Percentiles rank a stretch among this genome's conserved stretches.
Conservation (phyloP, 2,888 invertebrate genomes). For the Bellardia bayeri region DNA sequence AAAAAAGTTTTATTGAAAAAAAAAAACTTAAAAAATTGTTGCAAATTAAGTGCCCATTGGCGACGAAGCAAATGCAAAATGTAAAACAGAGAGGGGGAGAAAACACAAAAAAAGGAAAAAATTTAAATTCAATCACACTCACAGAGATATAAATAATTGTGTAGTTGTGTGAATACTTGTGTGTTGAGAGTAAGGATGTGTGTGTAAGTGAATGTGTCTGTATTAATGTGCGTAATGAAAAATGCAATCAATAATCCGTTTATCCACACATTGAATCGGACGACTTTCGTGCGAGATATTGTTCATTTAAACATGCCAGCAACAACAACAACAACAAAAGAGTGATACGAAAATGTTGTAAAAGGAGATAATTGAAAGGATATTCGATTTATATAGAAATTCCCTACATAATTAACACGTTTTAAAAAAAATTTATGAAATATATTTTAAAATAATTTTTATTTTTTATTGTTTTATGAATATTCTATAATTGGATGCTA, state of each 20-base stretch:
- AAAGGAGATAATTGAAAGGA: conserved; percentile 17
- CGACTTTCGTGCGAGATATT: conserved; percentile 51
- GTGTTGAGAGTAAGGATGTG: background rate
- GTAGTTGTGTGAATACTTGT: conserved; percentile 4
- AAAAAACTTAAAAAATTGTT: conserved; percentile 28
- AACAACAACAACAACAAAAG: background rate
- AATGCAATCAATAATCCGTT: conserved; percentile 70
- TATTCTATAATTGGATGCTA: too few relatives aligned
- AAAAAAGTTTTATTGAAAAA: conserved; percentile 16
- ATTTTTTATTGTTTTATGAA: too few relatives aligned
- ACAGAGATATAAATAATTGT: conserved; percentile 15
- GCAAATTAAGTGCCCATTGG: conserved; percentile 71
- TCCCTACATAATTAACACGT: background rate
- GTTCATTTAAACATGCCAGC: conserved; percentile 54
- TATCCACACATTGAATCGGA: conserved; percentile 62
- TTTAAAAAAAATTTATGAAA: background rate
- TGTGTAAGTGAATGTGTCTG: conserved; percentile 30
- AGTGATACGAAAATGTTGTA: conserved; percentile 5
- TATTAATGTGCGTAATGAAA: conserved; percentile 68
- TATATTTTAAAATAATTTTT: too few relatives aligned
- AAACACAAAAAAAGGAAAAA: conserved; percentile 19
- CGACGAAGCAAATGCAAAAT: conserved; percentile 56
- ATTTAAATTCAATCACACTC: conserved; percentile 39
- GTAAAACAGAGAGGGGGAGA: conserved; percentile 1
- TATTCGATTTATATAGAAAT: background rate